A percentile compares a stretch with the other conserved stretches of the same genome.
These are phyloP conservation scores for Centropus bengalensis DNA, from an alignment of 2,113 vertebrate species.

Conservation along the genomic window DNA sequence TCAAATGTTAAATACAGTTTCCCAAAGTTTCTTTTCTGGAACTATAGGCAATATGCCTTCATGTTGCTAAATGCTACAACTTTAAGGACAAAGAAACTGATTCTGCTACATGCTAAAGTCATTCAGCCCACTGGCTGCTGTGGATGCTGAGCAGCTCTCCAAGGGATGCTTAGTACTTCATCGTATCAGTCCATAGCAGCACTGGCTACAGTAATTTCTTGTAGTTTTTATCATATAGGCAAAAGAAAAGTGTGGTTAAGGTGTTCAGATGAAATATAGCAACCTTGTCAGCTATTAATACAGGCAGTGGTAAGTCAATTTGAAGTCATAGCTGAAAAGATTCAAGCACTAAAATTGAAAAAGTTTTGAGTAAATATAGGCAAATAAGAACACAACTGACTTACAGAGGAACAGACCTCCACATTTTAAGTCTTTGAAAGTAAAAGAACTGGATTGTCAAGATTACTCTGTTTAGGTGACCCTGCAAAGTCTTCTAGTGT, in stretches of 20 bases:
- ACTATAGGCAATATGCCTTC: not conserved
- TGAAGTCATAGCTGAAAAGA: not conserved
- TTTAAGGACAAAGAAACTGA: not conserved
- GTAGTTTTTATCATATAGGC: not conserved
- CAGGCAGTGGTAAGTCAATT: not conserved
- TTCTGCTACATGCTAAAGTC: not conserved
- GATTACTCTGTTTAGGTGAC: constrained; percentile 9
- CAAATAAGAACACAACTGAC: constrained; percentile 19
- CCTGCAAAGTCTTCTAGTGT: not conserved
- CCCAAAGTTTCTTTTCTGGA: not conserved
- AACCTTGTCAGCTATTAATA: constrained; percentile 7
- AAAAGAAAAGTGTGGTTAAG: constrained; percentile 1
- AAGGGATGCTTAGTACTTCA: not conserved
- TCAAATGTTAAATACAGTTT: not conserved
- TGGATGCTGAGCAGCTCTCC: not conserved
- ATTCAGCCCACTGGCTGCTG: accelerated
- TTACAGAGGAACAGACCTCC: not conserved
- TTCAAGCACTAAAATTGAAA: constrained; percentile 26
- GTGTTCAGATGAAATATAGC: not conserved
- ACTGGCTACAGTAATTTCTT: not conserved
- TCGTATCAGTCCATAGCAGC: not conserved
- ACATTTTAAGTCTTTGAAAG: constrained; percentile 4
- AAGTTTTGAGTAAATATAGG: constrained; percentile 35
- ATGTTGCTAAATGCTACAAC: not conserved
- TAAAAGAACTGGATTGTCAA: constrained; percentile 12